phyloP scores from a whole-genome alignment of 92 coral and sea anemone species.

The Porites rus region DNA sequence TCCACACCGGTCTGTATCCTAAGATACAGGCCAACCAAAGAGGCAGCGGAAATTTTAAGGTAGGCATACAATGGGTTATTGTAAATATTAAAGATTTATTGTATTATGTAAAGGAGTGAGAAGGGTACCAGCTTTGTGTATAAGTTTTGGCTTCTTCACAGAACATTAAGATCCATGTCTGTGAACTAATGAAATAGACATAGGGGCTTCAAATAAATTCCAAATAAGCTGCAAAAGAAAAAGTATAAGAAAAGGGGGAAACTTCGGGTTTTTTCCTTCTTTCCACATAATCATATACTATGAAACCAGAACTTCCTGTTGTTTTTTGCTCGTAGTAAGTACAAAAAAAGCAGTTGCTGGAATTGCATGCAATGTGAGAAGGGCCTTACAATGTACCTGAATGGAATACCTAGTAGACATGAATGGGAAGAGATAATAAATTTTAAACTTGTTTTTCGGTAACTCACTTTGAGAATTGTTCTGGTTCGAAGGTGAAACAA shows the following conservation, averaged over 20 bases:
- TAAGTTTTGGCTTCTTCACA: conserved; percentile 23
- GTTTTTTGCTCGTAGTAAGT: background rate
- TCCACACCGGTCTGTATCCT: conserved; percentile 22
- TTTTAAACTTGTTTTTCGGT: conserved; percentile 4
- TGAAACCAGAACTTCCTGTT: background rate
- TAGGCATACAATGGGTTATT: conserved; percentile 18
- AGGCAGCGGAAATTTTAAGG: conserved; percentile 27
- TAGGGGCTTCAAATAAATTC: conserved; percentile 13
- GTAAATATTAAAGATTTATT: conserved; percentile 1
- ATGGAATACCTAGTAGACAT: too few species aligned
- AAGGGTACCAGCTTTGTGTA: background rate
- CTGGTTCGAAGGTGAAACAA: background rate
- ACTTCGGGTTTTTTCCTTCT: background rate
- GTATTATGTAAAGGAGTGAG: conserved; percentile 23
- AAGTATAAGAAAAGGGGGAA: conserved; percentile 11
- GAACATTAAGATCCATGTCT: conserved; percentile 28
- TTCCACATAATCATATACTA: too few species aligned
- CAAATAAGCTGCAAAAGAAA: conserved; percentile 23
- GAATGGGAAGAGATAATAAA: background rate
- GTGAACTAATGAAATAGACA: conserved; percentile 2
- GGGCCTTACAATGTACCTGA: conserved; percentile 9
- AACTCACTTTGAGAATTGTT: background rate
- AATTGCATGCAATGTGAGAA: background rate
- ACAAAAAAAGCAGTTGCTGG: background rate
- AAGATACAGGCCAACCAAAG: conserved; percentile 33